phyloP scores from a whole-genome alignment of 2,113 vertebrate species.

The Saccopteryx leptura region DNA sequence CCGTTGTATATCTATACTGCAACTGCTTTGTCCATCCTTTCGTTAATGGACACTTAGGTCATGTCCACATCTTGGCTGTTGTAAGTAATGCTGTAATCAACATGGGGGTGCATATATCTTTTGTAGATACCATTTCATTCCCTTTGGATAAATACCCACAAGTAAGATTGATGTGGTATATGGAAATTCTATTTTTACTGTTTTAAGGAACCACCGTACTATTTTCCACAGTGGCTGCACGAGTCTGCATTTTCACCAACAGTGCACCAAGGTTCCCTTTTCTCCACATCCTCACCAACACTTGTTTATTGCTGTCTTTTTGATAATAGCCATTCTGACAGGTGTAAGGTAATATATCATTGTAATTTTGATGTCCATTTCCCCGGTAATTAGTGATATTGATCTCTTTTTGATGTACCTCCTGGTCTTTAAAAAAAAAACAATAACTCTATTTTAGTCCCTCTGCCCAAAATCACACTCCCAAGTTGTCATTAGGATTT shows the following conservation, averaged over 20 bases:
- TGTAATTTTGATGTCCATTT: neutral
- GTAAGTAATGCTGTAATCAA: neutral
- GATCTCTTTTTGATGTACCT: neutral
- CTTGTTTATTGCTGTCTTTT: neutral
- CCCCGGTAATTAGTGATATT: neutral
- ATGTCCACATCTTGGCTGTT: neutral
- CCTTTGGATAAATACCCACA: neutral
- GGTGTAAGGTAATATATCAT: too few species aligned
- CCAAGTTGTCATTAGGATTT: neutral
- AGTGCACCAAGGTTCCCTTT: too few species aligned
- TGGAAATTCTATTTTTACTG: neutral
- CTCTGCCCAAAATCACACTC: neutral
- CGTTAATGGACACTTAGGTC: neutral
- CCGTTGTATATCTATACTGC: neutral
- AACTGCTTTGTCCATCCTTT: neutral
- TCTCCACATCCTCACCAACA: too few species aligned
- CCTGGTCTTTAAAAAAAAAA: neutral
- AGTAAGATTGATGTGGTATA: too few species aligned
- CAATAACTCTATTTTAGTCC: neutral
- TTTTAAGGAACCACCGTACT: neutral
- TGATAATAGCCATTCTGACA: neutral
- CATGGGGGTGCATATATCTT: too few species aligned
- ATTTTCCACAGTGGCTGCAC: neutral
- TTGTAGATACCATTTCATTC: neutral
- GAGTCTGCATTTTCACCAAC: too few species aligned